Base-by-base conservation (phyloP, 1,140 invertebrate genomes). In the Melitaea cinxia region DNA sequence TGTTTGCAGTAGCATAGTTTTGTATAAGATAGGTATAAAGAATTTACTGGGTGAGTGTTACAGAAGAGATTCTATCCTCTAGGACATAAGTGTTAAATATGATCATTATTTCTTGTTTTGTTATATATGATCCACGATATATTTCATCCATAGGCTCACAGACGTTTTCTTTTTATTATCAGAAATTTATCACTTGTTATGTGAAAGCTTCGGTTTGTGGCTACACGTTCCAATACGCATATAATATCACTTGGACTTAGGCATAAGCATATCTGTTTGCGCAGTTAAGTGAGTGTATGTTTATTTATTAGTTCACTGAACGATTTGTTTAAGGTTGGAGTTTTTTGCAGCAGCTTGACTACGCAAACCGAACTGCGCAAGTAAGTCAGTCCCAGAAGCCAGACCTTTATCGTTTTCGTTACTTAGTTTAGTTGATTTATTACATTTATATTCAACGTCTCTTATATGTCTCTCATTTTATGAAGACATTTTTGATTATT, bases 1-100 rank as follows among this genome's bases (percentile, higher is more conserved):
- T 52, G 55, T 42, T 65, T 61, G 24, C 39, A 23, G 42, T 49
- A 60, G 66, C 62, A 57, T 55, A 60, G 24, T 45, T 15, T 55
- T 35, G 39, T 33, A 35, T 52, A 28, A 24, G 15, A 9, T 33
- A n/a, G 21, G 21, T 33, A n/a, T 17, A 42, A 50, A 42, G 4
- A 45, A 37, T 47, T 15, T 47, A 23, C 33, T 53, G 42, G 42
- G n/a, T 21, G n/a, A 19, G n/a, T 47, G 17, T 47, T 23, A n/a
- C 42, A 47, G 42, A n/a, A 47, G 19, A 47, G 9, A 42, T 19
- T 42, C 14, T 47, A 5, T 23, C 42, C 23, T 47, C 17, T 47
- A 47, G 14, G 15, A 17, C 14, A 42, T 42, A 42, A 17, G 14
- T 17, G 9, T 42, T 12, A 10, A 23, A 12, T 19, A 19, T 17